phyloP scores from a whole-genome alignment of 92 coral and sea anemone genomes.

The Porites evermanni region DNA sequence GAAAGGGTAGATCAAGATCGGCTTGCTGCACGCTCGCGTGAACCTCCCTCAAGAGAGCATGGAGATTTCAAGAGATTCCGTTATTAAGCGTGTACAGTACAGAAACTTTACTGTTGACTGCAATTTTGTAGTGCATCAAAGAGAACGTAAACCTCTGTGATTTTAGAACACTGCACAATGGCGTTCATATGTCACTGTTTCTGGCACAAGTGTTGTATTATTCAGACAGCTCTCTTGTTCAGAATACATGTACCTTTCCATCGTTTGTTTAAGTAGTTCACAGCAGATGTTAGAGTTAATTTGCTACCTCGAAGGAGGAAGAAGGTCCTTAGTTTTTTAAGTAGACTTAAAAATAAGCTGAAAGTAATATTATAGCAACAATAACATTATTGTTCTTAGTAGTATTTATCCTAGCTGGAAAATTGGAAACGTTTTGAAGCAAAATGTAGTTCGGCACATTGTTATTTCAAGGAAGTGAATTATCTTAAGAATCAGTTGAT shows the following conservation, averaged over 20 bases:
- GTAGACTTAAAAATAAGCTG: not conserved
- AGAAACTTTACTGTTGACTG: not conserved
- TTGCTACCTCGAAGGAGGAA: too few species aligned
- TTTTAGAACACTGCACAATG: too few species aligned
- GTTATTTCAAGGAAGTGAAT: not conserved
- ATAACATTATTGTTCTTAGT: not conserved
- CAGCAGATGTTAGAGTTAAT: too few species aligned
- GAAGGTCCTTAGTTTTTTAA: not conserved
- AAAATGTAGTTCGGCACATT: not conserved
- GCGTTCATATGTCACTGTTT: too few species aligned
- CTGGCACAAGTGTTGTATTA: too few species aligned
- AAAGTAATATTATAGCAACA: not conserved
- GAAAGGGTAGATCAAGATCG: conserved; percentile 96
- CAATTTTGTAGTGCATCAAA: too few species aligned
- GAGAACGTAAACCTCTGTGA: not conserved
- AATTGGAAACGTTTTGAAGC: not conserved
- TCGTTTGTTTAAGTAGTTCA: too few species aligned
- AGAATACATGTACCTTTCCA: too few species aligned
- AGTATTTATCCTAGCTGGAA: not conserved
- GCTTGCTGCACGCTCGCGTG: conserved; percentile 91
- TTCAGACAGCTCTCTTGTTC: too few species aligned
- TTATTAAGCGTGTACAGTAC: conserved; percentile 48
- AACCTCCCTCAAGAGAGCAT: conserved; percentile 78
- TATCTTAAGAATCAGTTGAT: not conserved
- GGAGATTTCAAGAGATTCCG: conserved; percentile 88